A percentile compares a stretch with the other conserved stretches of the same genome.
Conservation (phyloP, 2,113 vertebrate genomes). For the Procavia capensis region DNA sequence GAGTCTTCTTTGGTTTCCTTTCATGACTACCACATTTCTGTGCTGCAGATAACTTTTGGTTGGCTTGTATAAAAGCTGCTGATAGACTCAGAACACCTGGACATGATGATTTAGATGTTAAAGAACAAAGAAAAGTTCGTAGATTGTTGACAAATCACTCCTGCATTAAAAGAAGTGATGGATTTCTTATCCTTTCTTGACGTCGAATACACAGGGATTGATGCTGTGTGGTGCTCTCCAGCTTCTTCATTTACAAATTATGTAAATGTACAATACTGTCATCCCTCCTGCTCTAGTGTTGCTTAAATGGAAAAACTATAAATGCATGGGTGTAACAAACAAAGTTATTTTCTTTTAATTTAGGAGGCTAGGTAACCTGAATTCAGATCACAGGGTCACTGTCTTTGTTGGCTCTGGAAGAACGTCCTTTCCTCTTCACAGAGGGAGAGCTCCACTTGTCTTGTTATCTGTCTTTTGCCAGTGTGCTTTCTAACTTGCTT, state of each 20-base stretch:
- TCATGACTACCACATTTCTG: rapidly evolving
- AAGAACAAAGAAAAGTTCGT: not conserved
- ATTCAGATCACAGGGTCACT: too few species aligned
- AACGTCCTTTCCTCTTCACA: too few species aligned
- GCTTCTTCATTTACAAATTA: not conserved
- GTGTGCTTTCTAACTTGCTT: too few species aligned
- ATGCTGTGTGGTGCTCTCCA: not conserved
- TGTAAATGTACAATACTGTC: not conserved
- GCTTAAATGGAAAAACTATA: too few species aligned
- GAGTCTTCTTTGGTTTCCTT: not conserved
- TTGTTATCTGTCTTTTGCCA: too few species aligned
- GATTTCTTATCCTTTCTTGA: not conserved
- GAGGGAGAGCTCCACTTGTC: too few species aligned
- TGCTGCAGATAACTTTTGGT: not conserved
- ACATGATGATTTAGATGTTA: slow-evolving; percentile 17
- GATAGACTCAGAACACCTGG: not conserved
- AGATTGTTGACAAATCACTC: slow-evolving; percentile 31
- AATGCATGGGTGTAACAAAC: too few species aligned
- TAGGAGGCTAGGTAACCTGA: too few species aligned
- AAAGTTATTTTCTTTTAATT: too few species aligned
- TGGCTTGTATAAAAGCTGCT: not conserved
- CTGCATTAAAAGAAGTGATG: slow-evolving; percentile 35
- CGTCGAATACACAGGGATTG: not conserved
- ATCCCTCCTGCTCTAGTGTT: not conserved
- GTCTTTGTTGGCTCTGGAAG: too few species aligned